These are phyloP conservation scores for Rhagium mordax DNA, from an alignment of 2,888 invertebrate species.

Conservation along the genomic window DNA sequence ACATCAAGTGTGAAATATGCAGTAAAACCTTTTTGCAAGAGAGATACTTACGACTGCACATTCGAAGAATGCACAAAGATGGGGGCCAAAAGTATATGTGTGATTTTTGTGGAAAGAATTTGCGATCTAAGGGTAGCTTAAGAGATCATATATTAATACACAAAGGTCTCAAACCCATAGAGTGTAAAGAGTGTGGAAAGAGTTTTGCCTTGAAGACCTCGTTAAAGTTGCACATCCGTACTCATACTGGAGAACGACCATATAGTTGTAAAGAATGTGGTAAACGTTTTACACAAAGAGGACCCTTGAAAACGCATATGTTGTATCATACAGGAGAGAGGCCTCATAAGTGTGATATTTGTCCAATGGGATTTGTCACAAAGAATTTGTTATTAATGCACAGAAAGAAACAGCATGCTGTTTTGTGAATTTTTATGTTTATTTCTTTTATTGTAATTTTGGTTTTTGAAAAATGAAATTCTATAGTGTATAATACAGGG, in stretches of 20 bases:
- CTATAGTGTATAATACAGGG: background rate
- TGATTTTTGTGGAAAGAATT: slow-evolving; percentile 62
- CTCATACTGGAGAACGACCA: slow-evolving; percentile 67
- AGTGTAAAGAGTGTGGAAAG: slow-evolving; percentile 67
- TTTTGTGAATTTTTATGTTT: no score
- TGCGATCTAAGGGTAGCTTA: slow-evolving; percentile 58
- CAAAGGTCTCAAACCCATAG: slow-evolving; percentile 58
- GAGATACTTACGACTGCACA: slow-evolving; percentile 58
- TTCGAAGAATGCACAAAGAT: slow-evolving; percentile 57
- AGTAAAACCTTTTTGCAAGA: slow-evolving; percentile 60
- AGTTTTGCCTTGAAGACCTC: slow-evolving; percentile 66
- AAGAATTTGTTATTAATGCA: slow-evolving; percentile 62
- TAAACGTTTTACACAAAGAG: slow-evolving; percentile 62
- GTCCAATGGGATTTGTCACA: slow-evolving; percentile 56
- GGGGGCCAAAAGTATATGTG: slow-evolving; percentile 60
- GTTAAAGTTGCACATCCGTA: slow-evolving; percentile 65
- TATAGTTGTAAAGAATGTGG: slow-evolving; percentile 62
- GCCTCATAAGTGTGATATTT: slow-evolving; percentile 61
- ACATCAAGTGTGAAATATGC: slow-evolving; percentile 63
- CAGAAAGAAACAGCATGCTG: slow-evolving; percentile 55
- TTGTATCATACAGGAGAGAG: slow-evolving; percentile 62
- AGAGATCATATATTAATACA: slow-evolving; percentile 68
- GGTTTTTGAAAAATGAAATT: background rate
- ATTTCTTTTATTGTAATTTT: no score
- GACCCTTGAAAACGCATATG: slow-evolving; percentile 59